Percentiles rank a stretch among this genome's conserved stretches.
Conservation (phyloP, 2,888 invertebrate species). For the Aplocera efformata region DNA sequence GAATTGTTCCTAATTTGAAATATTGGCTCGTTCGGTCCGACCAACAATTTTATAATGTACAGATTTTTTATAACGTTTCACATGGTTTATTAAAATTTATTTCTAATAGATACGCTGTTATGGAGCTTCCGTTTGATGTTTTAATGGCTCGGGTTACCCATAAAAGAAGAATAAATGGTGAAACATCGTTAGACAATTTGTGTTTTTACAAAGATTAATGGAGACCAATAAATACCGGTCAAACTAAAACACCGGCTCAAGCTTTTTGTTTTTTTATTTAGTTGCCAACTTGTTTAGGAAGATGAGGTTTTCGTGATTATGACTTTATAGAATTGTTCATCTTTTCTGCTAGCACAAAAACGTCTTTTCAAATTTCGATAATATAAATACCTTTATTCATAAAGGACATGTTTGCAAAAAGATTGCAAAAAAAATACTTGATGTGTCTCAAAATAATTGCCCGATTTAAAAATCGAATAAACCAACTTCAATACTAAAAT, state of each 20-base stretch:
- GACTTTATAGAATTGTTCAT: not conserved
- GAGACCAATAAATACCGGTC: constrained; percentile 38
- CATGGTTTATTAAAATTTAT: constrained; percentile 66
- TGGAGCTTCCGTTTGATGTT: constrained; percentile 70
- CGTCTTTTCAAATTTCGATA: too few relatives aligned
- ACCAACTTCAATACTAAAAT: too few relatives aligned
- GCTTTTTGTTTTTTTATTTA: constrained; percentile 21
- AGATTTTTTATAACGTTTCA: constrained; percentile 42
- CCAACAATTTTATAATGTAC: constrained; percentile 48
- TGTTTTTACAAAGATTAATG: constrained; percentile 52
- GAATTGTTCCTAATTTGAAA: constrained; percentile 79
- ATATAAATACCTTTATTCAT: too few relatives aligned
- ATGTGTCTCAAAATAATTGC: too few relatives aligned
- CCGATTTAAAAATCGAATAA: too few relatives aligned
- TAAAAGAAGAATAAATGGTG: constrained; percentile 57
- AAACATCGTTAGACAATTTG: constrained; percentile 56
- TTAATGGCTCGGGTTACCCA: constrained; percentile 52
- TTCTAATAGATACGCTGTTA: constrained; percentile 50
- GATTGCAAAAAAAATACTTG: too few relatives aligned
- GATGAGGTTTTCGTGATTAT: not conserved
- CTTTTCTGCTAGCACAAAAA: not conserved
- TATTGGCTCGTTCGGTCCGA: constrained; percentile 63
- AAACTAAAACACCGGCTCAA: constrained; percentile 22
- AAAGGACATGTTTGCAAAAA: too few relatives aligned
- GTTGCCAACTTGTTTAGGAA: constrained; percentile 20